phyloP scores from a whole-genome alignment of 2,797 vertebrate species.

The Malurus leucopterus region DNA sequence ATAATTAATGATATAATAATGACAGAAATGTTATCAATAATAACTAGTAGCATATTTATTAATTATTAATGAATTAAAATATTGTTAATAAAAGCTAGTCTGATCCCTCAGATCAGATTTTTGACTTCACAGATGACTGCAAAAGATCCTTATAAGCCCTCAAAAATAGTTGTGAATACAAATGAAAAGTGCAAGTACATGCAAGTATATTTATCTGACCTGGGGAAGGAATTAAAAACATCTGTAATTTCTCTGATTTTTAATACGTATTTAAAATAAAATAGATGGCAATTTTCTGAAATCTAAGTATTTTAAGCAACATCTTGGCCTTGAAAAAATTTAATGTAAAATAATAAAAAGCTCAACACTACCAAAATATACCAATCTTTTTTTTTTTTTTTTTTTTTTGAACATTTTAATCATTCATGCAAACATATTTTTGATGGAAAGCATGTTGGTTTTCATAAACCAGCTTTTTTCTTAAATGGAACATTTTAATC shows the following conservation, averaged over 20 bases:
- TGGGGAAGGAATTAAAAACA: neutral
- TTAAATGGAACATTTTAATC: neutral
- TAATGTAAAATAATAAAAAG: neutral
- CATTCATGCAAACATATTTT: neutral
- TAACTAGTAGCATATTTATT: neutral
- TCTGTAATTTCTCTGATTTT: too few relatives aligned
- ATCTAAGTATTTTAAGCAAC: neutral
- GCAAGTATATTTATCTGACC: neutral
- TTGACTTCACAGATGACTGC: neutral
- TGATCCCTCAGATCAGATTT: neutral
- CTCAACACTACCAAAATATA: neutral
- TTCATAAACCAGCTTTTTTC: neutral
- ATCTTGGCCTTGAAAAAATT: neutral
- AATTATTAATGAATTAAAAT: neutral
- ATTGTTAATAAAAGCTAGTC: neutral
- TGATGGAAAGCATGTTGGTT: fast-evolving
- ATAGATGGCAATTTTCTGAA: neutral
- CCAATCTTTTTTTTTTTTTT: fast-evolving
- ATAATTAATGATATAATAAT: neutral
- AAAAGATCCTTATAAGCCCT: neutral
- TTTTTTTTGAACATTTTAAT: neutral
- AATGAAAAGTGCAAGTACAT: neutral
- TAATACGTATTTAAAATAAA: neutral
- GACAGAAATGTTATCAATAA: neutral
- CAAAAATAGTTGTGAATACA: neutral